Base-by-base conservation (phyloP, 2,888 invertebrate genomes). In the Hololepta plana region DNA sequence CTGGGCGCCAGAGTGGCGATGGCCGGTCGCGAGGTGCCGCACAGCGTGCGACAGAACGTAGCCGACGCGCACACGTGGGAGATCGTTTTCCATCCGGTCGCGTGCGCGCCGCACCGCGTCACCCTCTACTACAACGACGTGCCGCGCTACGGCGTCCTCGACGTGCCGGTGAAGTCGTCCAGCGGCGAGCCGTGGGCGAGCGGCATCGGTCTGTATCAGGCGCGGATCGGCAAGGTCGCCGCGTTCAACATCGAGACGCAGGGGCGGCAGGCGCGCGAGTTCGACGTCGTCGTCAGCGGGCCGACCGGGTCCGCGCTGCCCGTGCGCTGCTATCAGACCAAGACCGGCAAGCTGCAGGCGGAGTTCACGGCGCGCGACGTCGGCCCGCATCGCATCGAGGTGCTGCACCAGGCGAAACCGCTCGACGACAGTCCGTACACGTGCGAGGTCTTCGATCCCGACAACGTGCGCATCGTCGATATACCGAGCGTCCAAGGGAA, bases 391-490 rank as follows among this genome's bases (percentile, higher is more conserved):
- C 44, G 51, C 50, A 49, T 85, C 59, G 91, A 93, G 57, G 90
- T 93, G 3, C 59, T 87, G 16, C 84, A 87, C 50, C 73, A 84
- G 35, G 81, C 87, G 1, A 84, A 90, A 43, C 79, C 87, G 6
- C 73, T 96, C 17, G 67, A 74, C 6, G 93, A 93, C 26, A 91
- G 90, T 41, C 96, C 96, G 1, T 96, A 84, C 55, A 76, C 73
- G 28, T 91, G 95, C 46, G 82, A 90, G 47, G 81, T 88, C 0
- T 91, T 77, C 47, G 91, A 95, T 53, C 72, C 85, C 1, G 73
- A 72, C 42, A 74, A 75, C 55, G 79, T 91, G 1, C 66, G 72
- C 31, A 59, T 90, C 20, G 72, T 80, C 27, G 77, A 80, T 32
- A 58, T 80, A 29, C 77, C 73, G 22, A 75, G 71, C 38, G 72